Evolutionary conservation across 1,140 invertebrate genomes (phyloP).

Genomic region (Listronotus oregonensis): DNA sequence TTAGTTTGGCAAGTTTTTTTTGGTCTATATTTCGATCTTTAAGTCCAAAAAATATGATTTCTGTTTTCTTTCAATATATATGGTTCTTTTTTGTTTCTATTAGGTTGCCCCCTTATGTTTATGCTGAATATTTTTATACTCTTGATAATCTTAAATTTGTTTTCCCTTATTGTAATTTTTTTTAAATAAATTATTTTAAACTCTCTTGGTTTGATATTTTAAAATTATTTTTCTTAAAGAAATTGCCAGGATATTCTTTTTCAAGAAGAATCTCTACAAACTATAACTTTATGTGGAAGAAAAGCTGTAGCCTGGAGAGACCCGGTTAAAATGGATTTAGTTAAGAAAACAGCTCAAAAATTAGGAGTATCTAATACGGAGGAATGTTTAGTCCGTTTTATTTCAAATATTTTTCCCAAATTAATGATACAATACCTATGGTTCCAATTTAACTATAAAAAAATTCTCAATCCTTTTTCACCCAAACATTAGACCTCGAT

Average conservation of each 20-base stretch:
- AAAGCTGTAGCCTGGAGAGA: constrained; percentile 80
- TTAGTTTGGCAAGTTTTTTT: constrained; percentile 57
- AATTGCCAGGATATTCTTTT: constrained; percentile 66
- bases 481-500: constrained; percentile 43
- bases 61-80: constrained; percentile 46
- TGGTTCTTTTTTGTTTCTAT: constrained; percentile 53
- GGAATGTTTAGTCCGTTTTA: constrained; percentile 66
- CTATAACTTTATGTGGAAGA: constrained; percentile 72
- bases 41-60: constrained; percentile 55
- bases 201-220: constrained; percentile 59
- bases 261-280: constrained; percentile 64
- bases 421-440: constrained; percentile 57
- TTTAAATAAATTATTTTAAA: constrained; percentile 62
- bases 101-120: constrained; percentile 54
- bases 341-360: constrained; percentile 62
- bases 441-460: constrained; percentile 57
- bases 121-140: constrained; percentile 56
- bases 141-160: constrained; percentile 51
- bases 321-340: constrained; percentile 61
- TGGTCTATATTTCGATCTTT: constrained; percentile 53
- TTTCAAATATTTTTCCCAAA: constrained; percentile 67
- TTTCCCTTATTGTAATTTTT: constrained; percentile 57
- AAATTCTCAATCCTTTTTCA: constrained; percentile 53
- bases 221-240: constrained; percentile 60
- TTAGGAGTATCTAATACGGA: constrained; percentile 71